Conservation (phyloP, 1,140 invertebrate species). For the Pinna nobilis region DNA sequence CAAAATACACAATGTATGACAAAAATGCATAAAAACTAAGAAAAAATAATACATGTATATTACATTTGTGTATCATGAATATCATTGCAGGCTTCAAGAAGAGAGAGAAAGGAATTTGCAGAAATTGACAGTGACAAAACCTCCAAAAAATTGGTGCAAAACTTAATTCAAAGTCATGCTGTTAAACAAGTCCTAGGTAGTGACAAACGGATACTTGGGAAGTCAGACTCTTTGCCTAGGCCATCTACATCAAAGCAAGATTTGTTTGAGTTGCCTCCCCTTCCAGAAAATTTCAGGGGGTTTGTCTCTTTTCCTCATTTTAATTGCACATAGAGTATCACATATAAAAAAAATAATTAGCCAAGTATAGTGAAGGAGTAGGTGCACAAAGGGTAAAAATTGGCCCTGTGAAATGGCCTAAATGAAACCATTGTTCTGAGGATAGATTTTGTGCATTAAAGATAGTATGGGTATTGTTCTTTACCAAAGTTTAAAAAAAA, state of each 20-base stretch:
- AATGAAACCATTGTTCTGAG: too few species aligned
- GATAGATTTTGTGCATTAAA: too few species aligned
- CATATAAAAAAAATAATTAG: too few species aligned
- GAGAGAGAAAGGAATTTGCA: constrained; percentile 85
- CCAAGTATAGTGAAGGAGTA: too few species aligned
- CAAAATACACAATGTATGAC: too few species aligned
- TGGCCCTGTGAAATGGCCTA: too few species aligned
- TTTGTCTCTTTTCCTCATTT: constrained; percentile 4
- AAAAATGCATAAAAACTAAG: too few species aligned
- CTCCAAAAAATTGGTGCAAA: constrained; percentile 83
- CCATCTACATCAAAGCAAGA: constrained; percentile 43
- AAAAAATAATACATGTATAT: too few species aligned
- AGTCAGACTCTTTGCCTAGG: not conserved
- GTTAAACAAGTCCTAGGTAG: constrained; percentile 56
- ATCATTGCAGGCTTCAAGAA: constrained; percentile 82
- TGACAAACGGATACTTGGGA: constrained; percentile 17
- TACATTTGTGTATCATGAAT: not conserved
- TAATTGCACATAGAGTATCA: not conserved
- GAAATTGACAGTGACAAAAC: constrained; percentile 82
- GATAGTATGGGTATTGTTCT: too few species aligned
- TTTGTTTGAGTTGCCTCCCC: constrained; percentile 65
- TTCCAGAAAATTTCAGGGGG: constrained; percentile 61
- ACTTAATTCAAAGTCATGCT: constrained; percentile 77
- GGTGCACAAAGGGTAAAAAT: too few species aligned
- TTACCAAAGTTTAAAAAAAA: too few species aligned